Conservation (phyloP, 1,140 invertebrate genomes). For the Cotesia typhae region DNA sequence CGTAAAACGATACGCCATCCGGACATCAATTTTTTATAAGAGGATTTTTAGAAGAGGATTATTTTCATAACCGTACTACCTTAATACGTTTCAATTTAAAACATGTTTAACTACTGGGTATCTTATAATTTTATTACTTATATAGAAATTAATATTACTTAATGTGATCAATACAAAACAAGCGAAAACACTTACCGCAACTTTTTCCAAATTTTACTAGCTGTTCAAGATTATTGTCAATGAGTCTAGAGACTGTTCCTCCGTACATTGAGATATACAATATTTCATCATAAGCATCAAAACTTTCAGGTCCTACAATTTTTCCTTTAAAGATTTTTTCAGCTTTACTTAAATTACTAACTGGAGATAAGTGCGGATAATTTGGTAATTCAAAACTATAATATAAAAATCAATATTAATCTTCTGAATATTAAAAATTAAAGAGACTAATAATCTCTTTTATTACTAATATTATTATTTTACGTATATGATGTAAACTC, state of each 20-base stretch:
- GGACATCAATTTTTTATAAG: too few species aligned
- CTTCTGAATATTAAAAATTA: too few species aligned
- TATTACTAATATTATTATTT: slow-evolving; percentile 22
- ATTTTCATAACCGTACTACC: too few species aligned
- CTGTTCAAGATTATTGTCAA: slow-evolving; percentile 69
- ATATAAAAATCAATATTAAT: too few species aligned
- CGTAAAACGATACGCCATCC: too few species aligned
- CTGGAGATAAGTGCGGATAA: slow-evolving; percentile 70
- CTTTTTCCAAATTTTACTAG: slow-evolving; percentile 77
- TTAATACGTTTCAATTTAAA: too few species aligned
- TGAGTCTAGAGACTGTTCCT: slow-evolving; percentile 76
- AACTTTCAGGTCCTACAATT: slow-evolving; percentile 76
- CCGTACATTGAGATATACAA: slow-evolving; percentile 75
- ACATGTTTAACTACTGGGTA: too few species aligned
- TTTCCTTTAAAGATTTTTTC: slow-evolving; percentile 72
- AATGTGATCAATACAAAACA: too few species aligned
- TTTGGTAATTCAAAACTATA: slow-evolving; percentile 49
- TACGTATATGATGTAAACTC: slow-evolving; percentile 66
- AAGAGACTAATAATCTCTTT: slow-evolving; percentile 7
- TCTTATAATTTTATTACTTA: too few species aligned
- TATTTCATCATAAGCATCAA: slow-evolving; percentile 73
- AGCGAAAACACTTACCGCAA: slow-evolving; percentile 71
- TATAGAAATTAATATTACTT: too few species aligned
- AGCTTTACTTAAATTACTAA: slow-evolving; percentile 68
- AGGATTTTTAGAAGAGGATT: too few species aligned